phyloP scores from a whole-genome alignment of 1,140 invertebrate genomes.

The Brachionus plicatilis region DNA sequence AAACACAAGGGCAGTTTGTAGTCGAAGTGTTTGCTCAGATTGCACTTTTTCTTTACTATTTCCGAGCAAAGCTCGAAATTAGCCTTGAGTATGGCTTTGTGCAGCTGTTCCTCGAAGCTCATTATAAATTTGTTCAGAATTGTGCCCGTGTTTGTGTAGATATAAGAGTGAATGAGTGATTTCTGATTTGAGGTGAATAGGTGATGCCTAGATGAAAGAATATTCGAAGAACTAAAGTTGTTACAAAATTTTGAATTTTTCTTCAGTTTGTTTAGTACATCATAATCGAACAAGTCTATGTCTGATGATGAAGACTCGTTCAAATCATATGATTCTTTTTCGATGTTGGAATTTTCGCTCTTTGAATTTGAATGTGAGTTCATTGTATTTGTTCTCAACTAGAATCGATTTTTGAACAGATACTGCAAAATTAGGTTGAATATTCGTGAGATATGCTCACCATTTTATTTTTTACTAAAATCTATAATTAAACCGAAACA shows the following conservation, averaged over 20 bases:
- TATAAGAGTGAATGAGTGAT: constrained; percentile 14
- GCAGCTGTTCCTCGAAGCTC: constrained; percentile 28
- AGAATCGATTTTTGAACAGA: background rate
- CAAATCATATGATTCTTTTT: background rate
- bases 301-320: background rate
- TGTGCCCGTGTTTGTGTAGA: constrained; percentile 32
- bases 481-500: background rate
- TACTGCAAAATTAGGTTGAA: background rate
- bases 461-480: background rate
- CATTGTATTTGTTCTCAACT: background rate
- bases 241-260: background rate
- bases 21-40: background rate
- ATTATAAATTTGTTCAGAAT: constrained; percentile 38
- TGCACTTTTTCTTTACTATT: constrained; percentile 10
- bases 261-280: background rate
- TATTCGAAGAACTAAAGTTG: constrained; percentile 20
- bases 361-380: background rate
- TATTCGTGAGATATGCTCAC: background rate
- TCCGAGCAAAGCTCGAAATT: constrained; percentile 17
- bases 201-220: constrained; percentile 1
- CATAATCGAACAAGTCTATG: constrained; percentile 10
- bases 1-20: constrained; percentile 10
- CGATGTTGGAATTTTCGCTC: background rate
- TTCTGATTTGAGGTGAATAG: constrained; percentile 14
- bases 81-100: background rate